A percentile compares a stretch with the other conserved stretches of the same genome.
These are phyloP conservation scores for Podiceps cristatus DNA, from an alignment of 2,113 vertebrate species.

Conservation along the genomic window DNA sequence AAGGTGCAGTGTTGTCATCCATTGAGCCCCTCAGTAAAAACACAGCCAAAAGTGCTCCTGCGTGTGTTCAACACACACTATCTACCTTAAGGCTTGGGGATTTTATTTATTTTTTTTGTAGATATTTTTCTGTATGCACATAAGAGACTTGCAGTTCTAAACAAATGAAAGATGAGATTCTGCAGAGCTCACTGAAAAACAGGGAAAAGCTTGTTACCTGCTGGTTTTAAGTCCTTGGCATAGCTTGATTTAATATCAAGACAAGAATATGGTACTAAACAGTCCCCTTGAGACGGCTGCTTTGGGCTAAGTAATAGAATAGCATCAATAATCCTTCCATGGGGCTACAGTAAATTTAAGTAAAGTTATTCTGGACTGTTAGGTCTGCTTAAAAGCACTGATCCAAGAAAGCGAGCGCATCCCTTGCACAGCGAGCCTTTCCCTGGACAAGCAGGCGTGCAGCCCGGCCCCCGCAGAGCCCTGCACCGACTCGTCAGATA, in stretches of 20 bases:
- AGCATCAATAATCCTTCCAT: slow-evolving; percentile 11
- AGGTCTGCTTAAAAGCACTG: neutral
- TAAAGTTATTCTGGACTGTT: slow-evolving; percentile 3
- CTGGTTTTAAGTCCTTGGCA: neutral
- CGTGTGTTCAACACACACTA: neutral
- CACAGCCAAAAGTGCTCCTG: neutral
- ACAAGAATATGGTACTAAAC: slow-evolving; percentile 15
- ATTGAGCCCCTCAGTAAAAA: neutral
- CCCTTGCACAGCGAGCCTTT: neutral
- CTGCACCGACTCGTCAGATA: accelerated
- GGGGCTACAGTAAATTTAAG: neutral
- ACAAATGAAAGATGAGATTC: slow-evolving; percentile 3
- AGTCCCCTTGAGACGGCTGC: neutral
- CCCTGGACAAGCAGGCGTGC: neutral
- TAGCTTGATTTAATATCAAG: slow-evolving; percentile 32
- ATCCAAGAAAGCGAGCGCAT: neutral
- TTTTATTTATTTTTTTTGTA: neutral
- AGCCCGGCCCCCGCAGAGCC: accelerated
- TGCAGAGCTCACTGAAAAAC: neutral
- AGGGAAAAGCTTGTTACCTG: slow-evolving; percentile 20
- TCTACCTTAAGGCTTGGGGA: neutral
- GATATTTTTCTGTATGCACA: neutral
- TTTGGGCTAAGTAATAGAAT: slow-evolving; percentile 25
- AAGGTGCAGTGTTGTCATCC: neutral
- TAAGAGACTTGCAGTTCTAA: neutral